phyloP scores from a whole-genome alignment of 2,888 invertebrate genomes.

The Pseudococcus jackbeardsleyi region DNA sequence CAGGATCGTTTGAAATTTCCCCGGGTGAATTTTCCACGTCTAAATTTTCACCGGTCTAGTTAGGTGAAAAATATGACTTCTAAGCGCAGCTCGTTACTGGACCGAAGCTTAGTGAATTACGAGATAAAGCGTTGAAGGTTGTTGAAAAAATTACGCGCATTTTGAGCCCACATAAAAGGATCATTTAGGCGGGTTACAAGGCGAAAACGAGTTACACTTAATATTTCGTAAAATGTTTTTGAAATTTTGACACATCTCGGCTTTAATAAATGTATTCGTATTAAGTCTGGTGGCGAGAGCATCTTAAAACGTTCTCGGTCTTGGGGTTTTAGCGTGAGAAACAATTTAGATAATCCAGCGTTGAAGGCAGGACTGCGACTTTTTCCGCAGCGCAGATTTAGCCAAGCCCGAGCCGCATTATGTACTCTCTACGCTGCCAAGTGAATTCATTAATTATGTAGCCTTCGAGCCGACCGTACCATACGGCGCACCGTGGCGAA shows the following conservation, averaged over 20 bases:
- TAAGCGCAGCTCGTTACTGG: background rate
- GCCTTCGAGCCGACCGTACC: background rate
- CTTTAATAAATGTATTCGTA: constrained; percentile 41
- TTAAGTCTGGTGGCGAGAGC: constrained; percentile 21
- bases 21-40: background rate
- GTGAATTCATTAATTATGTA: constrained; percentile 38
- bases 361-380: constrained; percentile 13
- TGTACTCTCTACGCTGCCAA: background rate
- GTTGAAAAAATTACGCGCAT: constrained; percentile 41
- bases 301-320: constrained; percentile 8
- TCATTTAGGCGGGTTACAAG: constrained; percentile 18
- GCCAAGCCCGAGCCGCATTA: background rate
- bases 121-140: constrained; percentile 10
- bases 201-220: constrained; percentile 22
- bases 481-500: background rate
- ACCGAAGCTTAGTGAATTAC: background rate
- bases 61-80: constrained; percentile 12
- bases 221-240: constrained; percentile 38
- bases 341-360: constrained; percentile 41
- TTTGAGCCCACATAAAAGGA: background rate
- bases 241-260: constrained; percentile 44
- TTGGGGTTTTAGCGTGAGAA: constrained; percentile 15
- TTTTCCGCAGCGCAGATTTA: constrained; percentile 38
- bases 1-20: background rate
- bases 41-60: background rate